phyloP scores from a whole-genome alignment of 2,797 vertebrate species.

The Sandelia bainsii region DNA sequence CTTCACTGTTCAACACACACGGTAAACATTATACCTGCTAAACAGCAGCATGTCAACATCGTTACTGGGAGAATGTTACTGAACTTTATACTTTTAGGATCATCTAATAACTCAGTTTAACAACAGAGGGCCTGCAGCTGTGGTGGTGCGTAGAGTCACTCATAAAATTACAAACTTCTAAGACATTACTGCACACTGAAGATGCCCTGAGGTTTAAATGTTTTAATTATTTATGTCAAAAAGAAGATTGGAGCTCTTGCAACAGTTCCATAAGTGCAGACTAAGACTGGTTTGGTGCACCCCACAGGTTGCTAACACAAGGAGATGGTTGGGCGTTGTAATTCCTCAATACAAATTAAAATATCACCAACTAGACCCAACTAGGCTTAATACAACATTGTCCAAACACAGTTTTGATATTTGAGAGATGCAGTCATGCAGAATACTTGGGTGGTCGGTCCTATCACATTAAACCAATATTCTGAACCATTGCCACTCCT shows the following conservation, averaged over 20 bases:
- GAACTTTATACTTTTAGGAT: not conserved
- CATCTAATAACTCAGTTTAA: constrained; percentile 13
- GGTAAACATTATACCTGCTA: no score
- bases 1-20: no score
- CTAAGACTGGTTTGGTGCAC: not conserved
- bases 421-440: constrained; percentile 4
- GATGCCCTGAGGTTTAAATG: not conserved
- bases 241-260: not conserved
- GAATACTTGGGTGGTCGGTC: constrained; percentile 35
- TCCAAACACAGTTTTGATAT: constrained; percentile 4
- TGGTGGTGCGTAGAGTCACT: constrained; percentile 10
- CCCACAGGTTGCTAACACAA: not conserved
- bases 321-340: not conserved
- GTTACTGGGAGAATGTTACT: not conserved
- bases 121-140: constrained; percentile 25
- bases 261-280: not conserved
- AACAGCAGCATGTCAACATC: no score
- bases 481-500: constrained; percentile 47
- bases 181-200: not conserved
- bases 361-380: not conserved
- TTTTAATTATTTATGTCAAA: not conserved
- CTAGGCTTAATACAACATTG: not conserved
- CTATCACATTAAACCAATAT: constrained; percentile 61
- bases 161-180: not conserved
- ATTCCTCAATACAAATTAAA: not conserved